These are phyloP conservation scores for Brachionus manjavacas DNA, from an alignment of 1,140 invertebrate species.

Conservation along the genomic window DNA sequence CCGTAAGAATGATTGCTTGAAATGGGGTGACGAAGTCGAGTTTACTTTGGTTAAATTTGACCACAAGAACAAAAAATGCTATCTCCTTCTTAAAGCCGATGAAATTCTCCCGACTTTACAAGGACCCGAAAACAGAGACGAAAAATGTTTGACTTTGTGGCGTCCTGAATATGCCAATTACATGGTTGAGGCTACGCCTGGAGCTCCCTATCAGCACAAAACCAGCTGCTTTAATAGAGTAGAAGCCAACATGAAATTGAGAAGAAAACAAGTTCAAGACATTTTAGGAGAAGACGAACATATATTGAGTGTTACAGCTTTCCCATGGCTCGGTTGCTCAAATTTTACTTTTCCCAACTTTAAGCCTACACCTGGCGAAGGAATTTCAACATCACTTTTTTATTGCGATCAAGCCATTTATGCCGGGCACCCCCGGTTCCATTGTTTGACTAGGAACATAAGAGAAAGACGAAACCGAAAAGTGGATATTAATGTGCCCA, in stretches of 20 bases:
- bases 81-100: constrained; percentile 73
- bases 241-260: constrained; percentile 86
- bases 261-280: constrained; percentile 74
- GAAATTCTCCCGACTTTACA: constrained; percentile 75
- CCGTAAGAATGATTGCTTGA: constrained; percentile 85
- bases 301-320: constrained; percentile 81
- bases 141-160: constrained; percentile 63
- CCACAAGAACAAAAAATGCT: constrained; percentile 72
- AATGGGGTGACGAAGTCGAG: constrained; percentile 95
- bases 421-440: constrained; percentile 84
- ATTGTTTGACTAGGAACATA: constrained; percentile 79
- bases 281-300: constrained; percentile 74
- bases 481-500: constrained; percentile 88
- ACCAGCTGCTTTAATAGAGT: constrained; percentile 94
- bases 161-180: constrained; percentile 95
- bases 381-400: constrained; percentile 68
- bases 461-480: constrained; percentile 81
- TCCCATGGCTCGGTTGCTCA: constrained; percentile 81
- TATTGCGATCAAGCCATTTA: constrained; percentile 91
- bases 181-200: constrained; percentile 99
- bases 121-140: constrained; percentile 53
- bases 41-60: constrained; percentile 94
- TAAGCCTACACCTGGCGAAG: neutral
- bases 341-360: constrained; percentile 78
- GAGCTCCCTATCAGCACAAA: constrained; percentile 73